These are phyloP conservation scores for Agriopis aurantiaria DNA, from an alignment of 2,888 invertebrate genomes.

Conservation along the genomic window DNA sequence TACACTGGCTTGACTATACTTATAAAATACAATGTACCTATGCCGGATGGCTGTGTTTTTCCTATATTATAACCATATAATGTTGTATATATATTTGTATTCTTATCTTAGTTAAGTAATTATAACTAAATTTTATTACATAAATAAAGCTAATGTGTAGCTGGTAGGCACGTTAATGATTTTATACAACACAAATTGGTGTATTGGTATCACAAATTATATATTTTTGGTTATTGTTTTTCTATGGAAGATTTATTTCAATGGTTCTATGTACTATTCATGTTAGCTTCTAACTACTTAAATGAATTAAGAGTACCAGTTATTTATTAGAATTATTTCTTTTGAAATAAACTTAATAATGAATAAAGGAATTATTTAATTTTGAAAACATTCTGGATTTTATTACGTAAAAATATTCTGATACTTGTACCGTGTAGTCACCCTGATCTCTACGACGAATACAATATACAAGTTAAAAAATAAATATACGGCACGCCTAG, in stretches of 20 bases:
- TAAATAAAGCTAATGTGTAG: not conserved
- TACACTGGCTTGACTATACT: not conserved
- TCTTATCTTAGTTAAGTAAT: conserved; percentile 10
- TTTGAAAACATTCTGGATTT: too few species aligned
- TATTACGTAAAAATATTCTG: too few species aligned
- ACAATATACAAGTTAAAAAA: too few species aligned
- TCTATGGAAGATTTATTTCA: conserved; percentile 26
- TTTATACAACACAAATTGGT: not conserved
- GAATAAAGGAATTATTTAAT: too few species aligned
- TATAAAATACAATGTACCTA: conserved; percentile 36
- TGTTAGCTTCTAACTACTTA: not conserved
- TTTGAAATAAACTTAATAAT: not conserved
- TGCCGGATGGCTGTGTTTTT: conserved; percentile 44
- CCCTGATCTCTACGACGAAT: too few species aligned
- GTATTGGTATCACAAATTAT: not conserved
- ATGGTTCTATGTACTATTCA: not conserved
- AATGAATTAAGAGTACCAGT: not conserved
- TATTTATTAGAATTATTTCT: too few species aligned
- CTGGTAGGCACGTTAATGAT: not conserved
- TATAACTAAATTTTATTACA: conserved; percentile 4
- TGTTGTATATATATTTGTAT: conserved; percentile 1
- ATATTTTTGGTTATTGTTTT: conserved; percentile 4
- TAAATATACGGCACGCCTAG: too few species aligned
- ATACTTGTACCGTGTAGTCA: too few species aligned
- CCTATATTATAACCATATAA: conserved; percentile 4